A percentile compares a stretch with the other conserved stretches of the same genome.
Evolutionary conservation across 2,888 invertebrate genomes (phyloP).

Genomic region (Dendrolimus houi): DNA sequence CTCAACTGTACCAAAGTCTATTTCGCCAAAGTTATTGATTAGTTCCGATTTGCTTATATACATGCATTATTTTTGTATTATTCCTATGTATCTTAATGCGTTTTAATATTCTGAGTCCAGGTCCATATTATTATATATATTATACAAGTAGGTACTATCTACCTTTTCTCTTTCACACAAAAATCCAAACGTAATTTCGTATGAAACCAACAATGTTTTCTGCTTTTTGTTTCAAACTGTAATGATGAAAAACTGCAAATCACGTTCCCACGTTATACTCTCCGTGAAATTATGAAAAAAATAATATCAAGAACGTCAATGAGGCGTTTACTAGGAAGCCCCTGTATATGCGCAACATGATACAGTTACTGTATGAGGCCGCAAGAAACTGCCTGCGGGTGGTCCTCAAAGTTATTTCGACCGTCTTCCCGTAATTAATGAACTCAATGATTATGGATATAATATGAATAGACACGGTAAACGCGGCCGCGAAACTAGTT

Average conservation of each 20-base stretch:
- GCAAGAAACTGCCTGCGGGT: constrained; percentile 45
- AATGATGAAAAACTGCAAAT: background rate
- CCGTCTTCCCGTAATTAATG: constrained; percentile 49
- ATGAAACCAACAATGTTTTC: no score
- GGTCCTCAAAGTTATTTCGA: constrained; percentile 36
- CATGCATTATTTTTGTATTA: no score
- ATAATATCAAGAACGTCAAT: constrained; percentile 12
- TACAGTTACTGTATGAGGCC: constrained; percentile 30
- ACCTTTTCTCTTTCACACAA: no score
- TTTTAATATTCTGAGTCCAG: no score
- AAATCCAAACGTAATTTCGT: no score
- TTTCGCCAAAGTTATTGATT: no score
- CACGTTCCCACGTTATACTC: constrained; percentile 5
- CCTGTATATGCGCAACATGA: constrained; percentile 29
- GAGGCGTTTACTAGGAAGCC: constrained; percentile 31
- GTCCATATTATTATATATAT: no score
- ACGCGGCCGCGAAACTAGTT: constrained; percentile 2
- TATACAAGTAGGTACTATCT: no score
- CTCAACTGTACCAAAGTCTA: no score
- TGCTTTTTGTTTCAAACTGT: no score
- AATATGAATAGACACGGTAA: constrained; percentile 23
- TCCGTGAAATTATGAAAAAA: constrained; percentile 3
- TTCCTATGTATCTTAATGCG: no score
- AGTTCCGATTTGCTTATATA: no score
- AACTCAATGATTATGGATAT: constrained; percentile 30